These are phyloP conservation scores for Troilus luridus DNA, from an alignment of 2,888 invertebrate genomes.

Conservation along the genomic window DNA sequence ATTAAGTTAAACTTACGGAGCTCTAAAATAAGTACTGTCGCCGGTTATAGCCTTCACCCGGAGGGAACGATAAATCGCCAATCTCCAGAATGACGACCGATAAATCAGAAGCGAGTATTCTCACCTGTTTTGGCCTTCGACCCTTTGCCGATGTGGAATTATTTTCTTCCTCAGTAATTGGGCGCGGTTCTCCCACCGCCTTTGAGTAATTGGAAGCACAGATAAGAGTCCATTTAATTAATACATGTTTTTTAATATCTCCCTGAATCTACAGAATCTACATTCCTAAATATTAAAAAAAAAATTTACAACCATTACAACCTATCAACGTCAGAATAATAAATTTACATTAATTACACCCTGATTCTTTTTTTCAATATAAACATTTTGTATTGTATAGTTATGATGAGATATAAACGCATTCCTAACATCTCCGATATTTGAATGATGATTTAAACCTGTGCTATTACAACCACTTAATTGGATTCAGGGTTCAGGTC, in stretches of 20 bases:
- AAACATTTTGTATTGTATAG: too few species aligned
- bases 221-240: not conserved
- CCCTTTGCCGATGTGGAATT: not conserved
- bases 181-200: not conserved
- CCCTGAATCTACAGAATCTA: too few species aligned
- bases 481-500: too few species aligned
- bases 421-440: too few species aligned
- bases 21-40: constrained; percentile 26
- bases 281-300: too few species aligned
- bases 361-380: too few species aligned
- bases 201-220: not conserved
- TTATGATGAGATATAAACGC: too few species aligned
- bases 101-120: constrained; percentile 8
- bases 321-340: too few species aligned
- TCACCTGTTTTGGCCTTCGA: constrained; percentile 21
- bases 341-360: too few species aligned
- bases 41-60: not conserved
- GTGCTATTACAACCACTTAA: too few species aligned
- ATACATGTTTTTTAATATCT: not conserved
- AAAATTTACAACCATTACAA: too few species aligned
- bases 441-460: too few species aligned
- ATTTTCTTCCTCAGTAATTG: not conserved
- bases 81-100: constrained; percentile 40
- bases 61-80: constrained; percentile 22
- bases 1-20: constrained; percentile 36